Evolutionary conservation across 2,888 invertebrate genomes (phyloP).

Genomic region (Girardia tigrina): DNA sequence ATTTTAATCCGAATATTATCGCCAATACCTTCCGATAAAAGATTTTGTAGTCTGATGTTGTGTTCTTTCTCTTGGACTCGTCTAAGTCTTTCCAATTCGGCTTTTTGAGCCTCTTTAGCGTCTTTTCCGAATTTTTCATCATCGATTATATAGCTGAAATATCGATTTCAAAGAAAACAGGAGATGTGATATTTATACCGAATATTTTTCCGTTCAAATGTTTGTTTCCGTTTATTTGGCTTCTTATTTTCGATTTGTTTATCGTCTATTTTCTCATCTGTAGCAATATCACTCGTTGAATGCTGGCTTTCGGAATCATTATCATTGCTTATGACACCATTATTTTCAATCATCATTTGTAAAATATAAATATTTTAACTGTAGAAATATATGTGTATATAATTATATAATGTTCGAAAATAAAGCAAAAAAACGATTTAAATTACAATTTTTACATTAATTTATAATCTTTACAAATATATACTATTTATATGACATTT

Average conservation of each 20-base stretch:
- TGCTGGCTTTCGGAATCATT: background rate
- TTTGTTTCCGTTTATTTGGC: background rate
- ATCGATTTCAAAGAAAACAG: background rate
- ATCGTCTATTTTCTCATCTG: background rate
- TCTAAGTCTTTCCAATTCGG: slow-evolving; percentile 64
- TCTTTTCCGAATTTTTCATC: slow-evolving; percentile 80
- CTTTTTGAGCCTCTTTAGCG: slow-evolving; percentile 75
- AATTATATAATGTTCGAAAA: background rate
- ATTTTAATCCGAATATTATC: background rate
- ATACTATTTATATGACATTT: background rate
- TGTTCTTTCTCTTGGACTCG: slow-evolving; percentile 51
- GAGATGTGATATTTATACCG: background rate
- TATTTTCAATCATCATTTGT: background rate
- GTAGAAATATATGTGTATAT: background rate
- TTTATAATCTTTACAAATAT: too few species aligned
- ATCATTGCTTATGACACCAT: background rate
- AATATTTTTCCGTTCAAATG: background rate
- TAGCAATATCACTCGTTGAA: background rate
- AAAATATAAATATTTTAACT: background rate
- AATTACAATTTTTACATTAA: too few species aligned
- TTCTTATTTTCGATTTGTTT: background rate
- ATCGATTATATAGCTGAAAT: slow-evolving; percentile 56
- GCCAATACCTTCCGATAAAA: background rate
- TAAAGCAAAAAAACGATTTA: too few species aligned
- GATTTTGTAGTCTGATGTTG: slow-evolving; percentile 36